Evolutionary conservation across 2,888 invertebrate genomes (phyloP).

Genomic region (Byasa hedistus): DNA sequence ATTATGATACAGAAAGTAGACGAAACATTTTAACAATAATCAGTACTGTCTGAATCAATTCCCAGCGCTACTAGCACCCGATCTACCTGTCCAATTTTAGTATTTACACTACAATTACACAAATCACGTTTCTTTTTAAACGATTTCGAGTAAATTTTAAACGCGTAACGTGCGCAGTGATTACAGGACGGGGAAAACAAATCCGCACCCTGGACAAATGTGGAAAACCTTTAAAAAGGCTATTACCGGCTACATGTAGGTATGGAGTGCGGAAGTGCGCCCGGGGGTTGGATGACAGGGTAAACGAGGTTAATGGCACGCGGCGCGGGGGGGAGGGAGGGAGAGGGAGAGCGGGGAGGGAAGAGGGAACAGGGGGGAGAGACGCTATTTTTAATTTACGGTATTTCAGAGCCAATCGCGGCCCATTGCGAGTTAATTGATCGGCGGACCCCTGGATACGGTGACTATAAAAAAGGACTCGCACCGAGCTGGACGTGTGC

Average conservation of each 20-base stretch:
- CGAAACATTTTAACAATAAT: too few relatives aligned
- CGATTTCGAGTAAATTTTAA: too few relatives aligned
- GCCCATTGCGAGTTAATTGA: constrained; percentile 24
- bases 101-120: too few relatives aligned
- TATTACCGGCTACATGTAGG: constrained; percentile 8
- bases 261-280: constrained; percentile 18
- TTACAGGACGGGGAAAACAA: constrained; percentile 9
- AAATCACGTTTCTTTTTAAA: too few relatives aligned
- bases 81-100: too few relatives aligned
- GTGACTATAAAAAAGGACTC: constrained; percentile 2
- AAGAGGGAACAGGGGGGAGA: too few relatives aligned
- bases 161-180: too few relatives aligned
- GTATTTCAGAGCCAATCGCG: constrained; percentile 27
- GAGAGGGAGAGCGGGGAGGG: not conserved
- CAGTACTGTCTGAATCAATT: too few relatives aligned
- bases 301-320: constrained; percentile 29
- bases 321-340: not conserved
- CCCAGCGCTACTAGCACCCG: too few relatives aligned
- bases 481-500: too few relatives aligned
- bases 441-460: constrained; percentile 11
- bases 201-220: constrained; percentile 12
- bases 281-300: constrained; percentile 25
- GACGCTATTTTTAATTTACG: constrained; percentile 27
- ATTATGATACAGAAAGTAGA: too few relatives aligned
- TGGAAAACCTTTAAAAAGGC: constrained; percentile 16